Evolutionary conservation across 2,888 invertebrate species (phyloP).

Genomic region (Temnothorax unifasciatus): DNA sequence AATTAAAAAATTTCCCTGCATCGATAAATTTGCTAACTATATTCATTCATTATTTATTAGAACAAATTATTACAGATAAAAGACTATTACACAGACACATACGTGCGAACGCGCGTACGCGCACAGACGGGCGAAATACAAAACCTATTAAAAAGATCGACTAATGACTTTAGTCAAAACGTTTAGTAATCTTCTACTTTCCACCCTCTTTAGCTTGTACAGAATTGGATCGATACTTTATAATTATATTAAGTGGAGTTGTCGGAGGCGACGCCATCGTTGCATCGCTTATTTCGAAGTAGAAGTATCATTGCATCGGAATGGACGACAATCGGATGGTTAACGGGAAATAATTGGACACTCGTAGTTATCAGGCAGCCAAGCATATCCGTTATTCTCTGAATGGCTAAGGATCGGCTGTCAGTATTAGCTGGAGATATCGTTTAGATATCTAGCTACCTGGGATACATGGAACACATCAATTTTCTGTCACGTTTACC

Average conservation of each 20-base stretch:
- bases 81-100: not conserved
- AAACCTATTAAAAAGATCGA: conserved; percentile 52
- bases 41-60: not conserved
- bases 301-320: conserved; percentile 70
- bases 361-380: conserved; percentile 71
- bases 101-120: not conserved
- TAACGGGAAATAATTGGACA: conserved; percentile 77
- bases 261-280: conserved; percentile 67
- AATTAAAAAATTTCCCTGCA: not conserved
- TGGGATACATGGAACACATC: conserved; percentile 69
- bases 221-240: conserved; percentile 75
- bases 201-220: conserved; percentile 46
- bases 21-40: not conserved
- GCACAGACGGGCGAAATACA: not conserved
- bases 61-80: not conserved
- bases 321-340: conserved; percentile 76
- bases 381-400: conserved; percentile 70
- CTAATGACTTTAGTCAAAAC: conserved; percentile 71
- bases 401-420: conserved; percentile 69
- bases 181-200: conserved; percentile 65
- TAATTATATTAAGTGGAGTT: conserved; percentile 79
- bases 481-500: conserved; percentile 74
- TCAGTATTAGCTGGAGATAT: conserved; percentile 70
- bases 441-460: conserved; percentile 68
- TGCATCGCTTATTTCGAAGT: conserved; percentile 71